These are phyloP conservation scores for Cyanocitta stelleri DNA, from an alignment of 2,113 vertebrate genomes.

Conservation along the genomic window DNA sequence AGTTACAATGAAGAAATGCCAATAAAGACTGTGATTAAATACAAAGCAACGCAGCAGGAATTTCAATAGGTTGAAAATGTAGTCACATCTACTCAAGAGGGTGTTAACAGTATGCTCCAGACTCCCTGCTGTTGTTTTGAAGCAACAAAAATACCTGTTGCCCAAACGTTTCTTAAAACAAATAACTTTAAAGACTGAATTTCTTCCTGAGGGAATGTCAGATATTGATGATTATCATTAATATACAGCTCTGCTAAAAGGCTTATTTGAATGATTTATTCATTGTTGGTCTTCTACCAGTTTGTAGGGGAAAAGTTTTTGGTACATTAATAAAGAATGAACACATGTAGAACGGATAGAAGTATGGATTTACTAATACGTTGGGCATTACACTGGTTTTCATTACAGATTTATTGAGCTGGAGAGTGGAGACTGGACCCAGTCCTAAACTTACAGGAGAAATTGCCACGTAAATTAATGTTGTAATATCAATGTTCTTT, in stretches of 20 bases:
- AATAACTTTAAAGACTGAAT: neutral
- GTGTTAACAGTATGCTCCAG: slow-evolving; percentile 23
- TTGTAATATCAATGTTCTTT: neutral
- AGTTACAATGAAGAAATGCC: slow-evolving; percentile 27
- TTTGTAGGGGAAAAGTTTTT: neutral
- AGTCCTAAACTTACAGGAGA: neutral
- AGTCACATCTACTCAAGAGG: slow-evolving; percentile 14
- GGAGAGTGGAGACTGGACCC: neutral
- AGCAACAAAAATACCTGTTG: neutral
- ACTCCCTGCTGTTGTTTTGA: neutral
- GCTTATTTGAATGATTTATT: neutral
- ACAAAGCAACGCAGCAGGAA: neutral
- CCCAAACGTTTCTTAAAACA: neutral
- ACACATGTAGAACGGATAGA: neutral
- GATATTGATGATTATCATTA: neutral
- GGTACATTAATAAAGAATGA: neutral
- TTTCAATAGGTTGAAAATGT: slow-evolving; percentile 36
- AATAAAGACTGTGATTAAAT: slow-evolving; percentile 33
- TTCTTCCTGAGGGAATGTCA: neutral
- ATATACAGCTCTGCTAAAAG: neutral
- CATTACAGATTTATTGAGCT: neutral
- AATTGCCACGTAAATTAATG: neutral
- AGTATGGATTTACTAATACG: neutral
- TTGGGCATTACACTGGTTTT: neutral
- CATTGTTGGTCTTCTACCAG: neutral